phyloP scores from a whole-genome alignment of 2,113 vertebrate species.

The Herpetotheres cachinnans region DNA sequence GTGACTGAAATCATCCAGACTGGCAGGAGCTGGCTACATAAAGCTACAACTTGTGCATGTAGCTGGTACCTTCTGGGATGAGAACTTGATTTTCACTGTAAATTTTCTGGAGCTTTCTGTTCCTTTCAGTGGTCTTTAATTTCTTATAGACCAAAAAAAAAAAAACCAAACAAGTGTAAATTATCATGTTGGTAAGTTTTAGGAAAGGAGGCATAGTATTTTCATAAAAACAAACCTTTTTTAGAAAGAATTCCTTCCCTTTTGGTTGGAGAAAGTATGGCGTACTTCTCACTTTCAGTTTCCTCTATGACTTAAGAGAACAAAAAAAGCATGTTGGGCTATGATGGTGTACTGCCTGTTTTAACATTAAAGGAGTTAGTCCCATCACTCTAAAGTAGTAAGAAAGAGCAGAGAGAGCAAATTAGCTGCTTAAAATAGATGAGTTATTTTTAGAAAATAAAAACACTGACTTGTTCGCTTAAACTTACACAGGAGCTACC shows the following conservation, averaged over 20 bases:
- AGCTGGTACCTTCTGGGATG: neutral
- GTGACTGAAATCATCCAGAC: neutral
- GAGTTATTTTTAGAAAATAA: neutral
- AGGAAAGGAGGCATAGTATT: neutral
- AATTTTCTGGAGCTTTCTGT: neutral
- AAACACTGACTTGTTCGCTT: neutral
- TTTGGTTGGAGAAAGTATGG: neutral
- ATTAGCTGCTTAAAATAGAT: neutral
- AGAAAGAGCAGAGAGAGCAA: neutral
- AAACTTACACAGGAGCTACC: neutral
- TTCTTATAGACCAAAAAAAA: neutral
- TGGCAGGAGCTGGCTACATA: neutral
- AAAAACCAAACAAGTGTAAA: neutral
- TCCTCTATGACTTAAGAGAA: neutral
- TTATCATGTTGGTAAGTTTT: neutral
- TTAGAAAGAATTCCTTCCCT: neutral
- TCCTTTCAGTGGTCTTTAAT: neutral
- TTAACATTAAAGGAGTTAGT: neutral
- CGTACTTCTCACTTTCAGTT: neutral
- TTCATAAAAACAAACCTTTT: neutral
- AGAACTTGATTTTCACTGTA: neutral
- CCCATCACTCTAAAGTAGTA: neutral
- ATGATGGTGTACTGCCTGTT: neutral
- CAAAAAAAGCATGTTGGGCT: neutral
- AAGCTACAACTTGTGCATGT: accelerated